These are phyloP conservation scores for Chelmon rostratus DNA, from an alignment of 2,797 vertebrate species.

Conservation along the genomic window DNA sequence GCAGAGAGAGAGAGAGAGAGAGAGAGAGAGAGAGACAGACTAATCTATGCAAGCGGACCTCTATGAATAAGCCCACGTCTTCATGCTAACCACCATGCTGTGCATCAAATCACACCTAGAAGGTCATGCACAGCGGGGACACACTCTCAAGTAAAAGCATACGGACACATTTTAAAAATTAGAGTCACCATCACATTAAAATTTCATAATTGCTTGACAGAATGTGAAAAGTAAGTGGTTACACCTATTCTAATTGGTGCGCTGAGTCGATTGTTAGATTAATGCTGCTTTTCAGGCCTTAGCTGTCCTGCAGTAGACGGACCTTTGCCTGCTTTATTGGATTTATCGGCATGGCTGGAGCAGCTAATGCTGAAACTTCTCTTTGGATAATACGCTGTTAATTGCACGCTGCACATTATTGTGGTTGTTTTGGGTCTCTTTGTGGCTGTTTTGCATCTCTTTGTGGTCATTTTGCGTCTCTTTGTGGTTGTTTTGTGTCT, in stretches of 20 bases:
- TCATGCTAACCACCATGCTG: constrained; percentile 65
- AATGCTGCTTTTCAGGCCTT: constrained; percentile 34
- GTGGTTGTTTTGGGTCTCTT: not conserved
- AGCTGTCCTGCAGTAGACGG: constrained; percentile 19
- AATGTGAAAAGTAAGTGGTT: constrained; percentile 44
- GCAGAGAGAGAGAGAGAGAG: constrained; percentile 20
- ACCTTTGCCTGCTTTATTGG: constrained; percentile 28
- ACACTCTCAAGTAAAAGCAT: constrained; percentile 39
- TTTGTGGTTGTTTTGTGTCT: not conserved
- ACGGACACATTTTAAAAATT: constrained; percentile 49
- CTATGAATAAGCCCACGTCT: constrained; percentile 56
- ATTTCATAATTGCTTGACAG: constrained; percentile 46
- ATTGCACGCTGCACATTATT: constrained; percentile 5
- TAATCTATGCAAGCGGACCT: constrained; percentile 64
- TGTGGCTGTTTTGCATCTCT: too few relatives aligned
- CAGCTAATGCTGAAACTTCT: constrained; percentile 16
- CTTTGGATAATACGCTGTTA: constrained; percentile 13
- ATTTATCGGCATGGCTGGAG: constrained; percentile 32
- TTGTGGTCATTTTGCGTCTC: not conserved
- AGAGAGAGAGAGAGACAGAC: constrained; percentile 20
- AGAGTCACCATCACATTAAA: constrained; percentile 37
- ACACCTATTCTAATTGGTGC: constrained; percentile 38
- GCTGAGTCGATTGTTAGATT: constrained; percentile 35
- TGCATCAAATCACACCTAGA: constrained; percentile 67
- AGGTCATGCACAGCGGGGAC: constrained; percentile 69